Base-by-base conservation (phyloP, 2,797 vertebrate genomes). In the Falco naumanni region DNA sequence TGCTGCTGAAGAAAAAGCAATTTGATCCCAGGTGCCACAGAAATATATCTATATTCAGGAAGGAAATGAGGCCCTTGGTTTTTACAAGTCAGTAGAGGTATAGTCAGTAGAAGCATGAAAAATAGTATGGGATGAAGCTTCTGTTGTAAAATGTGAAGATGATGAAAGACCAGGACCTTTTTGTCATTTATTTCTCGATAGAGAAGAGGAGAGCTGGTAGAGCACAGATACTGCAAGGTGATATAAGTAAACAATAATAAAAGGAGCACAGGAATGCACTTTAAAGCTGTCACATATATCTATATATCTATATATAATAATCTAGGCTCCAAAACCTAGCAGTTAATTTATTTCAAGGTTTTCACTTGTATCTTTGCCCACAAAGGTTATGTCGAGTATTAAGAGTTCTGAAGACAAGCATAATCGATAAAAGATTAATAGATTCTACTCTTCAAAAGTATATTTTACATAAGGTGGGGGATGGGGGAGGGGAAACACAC, bases 61-160 rank as follows among this genome's bases (percentile, higher is more conserved):
- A 90, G 75, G 91, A 93, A 95, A 89, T 0, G 17, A 84, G 59
- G 92, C 89, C 63, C 91, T 92, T 92, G 74, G 22, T 70, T 97
- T 96, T 96, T 82, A 90, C 75, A 91, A 96, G 93, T 95, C 74
- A 87, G 90, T 86, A 95, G 89, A 88, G 16, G 6, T 48, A 22
- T 29, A 90, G 80, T 95, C 79, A 86, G 89, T 78, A 93, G 94
- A 90, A 85, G 26, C 64, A 84, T 88, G 74, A 96, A 92, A 93
- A 96, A 70, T 68, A 83, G 61, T 76, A 31, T 93, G 80, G 82
- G 33, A 20, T 78, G 87, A 85, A 97, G 47, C 71, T 66, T 91
- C 63, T 96, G n/a, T 81, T 91, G 12, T 96, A 87, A 96, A 96
- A 78, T 82, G n/a, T 81, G 77, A 65, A 93, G 92, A 48, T 78